Percentiles rank a stretch among this genome's conserved stretches.
phyloP scores from a whole-genome alignment of 2,797 vertebrate genomes.

The Galaxias olidus region DNA sequence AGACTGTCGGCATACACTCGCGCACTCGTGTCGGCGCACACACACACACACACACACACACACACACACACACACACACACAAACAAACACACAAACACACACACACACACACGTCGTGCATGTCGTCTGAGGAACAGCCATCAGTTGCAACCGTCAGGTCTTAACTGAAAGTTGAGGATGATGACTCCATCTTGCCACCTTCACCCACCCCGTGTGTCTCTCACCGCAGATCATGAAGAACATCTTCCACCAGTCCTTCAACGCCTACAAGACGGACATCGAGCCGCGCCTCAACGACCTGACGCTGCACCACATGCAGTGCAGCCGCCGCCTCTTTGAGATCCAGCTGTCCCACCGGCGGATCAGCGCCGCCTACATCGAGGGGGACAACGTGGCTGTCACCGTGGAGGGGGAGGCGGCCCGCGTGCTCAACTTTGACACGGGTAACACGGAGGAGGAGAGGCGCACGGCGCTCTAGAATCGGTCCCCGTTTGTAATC shows the following conservation, averaged over 20 bases:
- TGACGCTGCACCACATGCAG: slow-evolving; percentile 72
- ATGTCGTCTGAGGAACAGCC: too few species aligned
- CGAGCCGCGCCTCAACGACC: slow-evolving; percentile 74
- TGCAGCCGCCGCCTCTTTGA: slow-evolving; percentile 80
- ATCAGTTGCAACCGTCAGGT: too few species aligned
- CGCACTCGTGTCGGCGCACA: slow-evolving; percentile 31
- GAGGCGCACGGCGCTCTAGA: background rate
- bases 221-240: slow-evolving; percentile 77
- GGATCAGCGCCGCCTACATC: slow-evolving; percentile 74
- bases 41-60: slow-evolving; percentile 10
- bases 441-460: slow-evolving; percentile 59
- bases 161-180: background rate
- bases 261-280: slow-evolving; percentile 79
- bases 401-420: slow-evolving; percentile 79
- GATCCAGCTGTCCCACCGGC: slow-evolving; percentile 75
- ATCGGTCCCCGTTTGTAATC: background rate
- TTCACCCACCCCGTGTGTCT: background rate
- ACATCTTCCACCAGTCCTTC: slow-evolving; percentile 82
- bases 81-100: background rate
- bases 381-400: slow-evolving; percentile 75
- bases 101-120: too few species aligned
- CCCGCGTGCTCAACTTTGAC: slow-evolving; percentile 77
- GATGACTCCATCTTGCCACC: background rate
- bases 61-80: background rate
- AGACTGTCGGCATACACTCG: background rate